Percentiles rank a stretch among this genome's conserved stretches.
Conservation (phyloP, 2,888 invertebrate species). For the Disparrhopalites patrizii region DNA sequence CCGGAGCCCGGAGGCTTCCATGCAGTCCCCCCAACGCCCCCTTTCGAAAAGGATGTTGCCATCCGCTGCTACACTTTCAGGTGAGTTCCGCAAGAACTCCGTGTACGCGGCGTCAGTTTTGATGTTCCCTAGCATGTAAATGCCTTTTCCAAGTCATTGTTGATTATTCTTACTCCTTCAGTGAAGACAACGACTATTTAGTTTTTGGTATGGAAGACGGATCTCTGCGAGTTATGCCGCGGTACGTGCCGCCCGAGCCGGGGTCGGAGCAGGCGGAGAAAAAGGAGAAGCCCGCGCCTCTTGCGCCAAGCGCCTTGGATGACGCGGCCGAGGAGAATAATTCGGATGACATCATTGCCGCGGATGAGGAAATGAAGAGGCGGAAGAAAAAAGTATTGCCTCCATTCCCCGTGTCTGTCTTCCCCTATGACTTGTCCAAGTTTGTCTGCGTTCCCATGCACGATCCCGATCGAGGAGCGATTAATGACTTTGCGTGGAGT, state of each 20-base stretch:
- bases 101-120: too few relatives aligned
- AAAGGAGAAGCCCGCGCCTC: neutral
- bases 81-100: too few relatives aligned
- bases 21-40: conserved; percentile 54
- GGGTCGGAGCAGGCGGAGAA: conserved; percentile 1
- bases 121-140: too few relatives aligned
- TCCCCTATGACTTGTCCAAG: conserved; percentile 55
- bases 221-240: conserved; percentile 55
- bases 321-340: neutral
- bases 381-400: conserved; percentile 22
- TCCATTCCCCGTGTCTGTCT: conserved; percentile 38
- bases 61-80: conserved; percentile 57
- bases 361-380: conserved; percentile 1
- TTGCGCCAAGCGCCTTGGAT: neutral
- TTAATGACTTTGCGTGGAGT: conserved; percentile 63
- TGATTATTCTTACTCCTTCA: conserved; percentile 47
- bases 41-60: conserved; percentile 59
- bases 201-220: conserved; percentile 63
- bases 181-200: conserved; percentile 56
- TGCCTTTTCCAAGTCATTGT: neutral
- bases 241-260: conserved; percentile 17
- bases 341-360: neutral
- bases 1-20: conserved; percentile 53
- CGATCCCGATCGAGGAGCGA: conserved; percentile 65
- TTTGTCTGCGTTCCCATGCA: conserved; percentile 71